These are phyloP conservation scores for Schizopygopsis pylzovi DNA, from an alignment of 2,797 vertebrate genomes.

Conservation along the genomic window DNA sequence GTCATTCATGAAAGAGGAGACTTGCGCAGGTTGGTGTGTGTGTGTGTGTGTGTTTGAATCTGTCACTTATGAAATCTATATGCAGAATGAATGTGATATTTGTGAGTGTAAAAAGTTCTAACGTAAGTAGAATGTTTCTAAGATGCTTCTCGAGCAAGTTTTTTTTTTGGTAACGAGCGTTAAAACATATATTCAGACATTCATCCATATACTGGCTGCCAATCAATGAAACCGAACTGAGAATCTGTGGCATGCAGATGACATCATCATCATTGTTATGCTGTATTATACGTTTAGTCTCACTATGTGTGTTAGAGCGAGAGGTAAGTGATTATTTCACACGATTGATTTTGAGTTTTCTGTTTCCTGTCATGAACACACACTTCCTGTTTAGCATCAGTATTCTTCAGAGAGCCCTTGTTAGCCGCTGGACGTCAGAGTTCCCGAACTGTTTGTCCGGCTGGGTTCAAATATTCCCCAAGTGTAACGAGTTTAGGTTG, in stretches of 20 bases:
- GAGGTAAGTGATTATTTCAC: slow-evolving; percentile 1
- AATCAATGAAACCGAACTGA: slow-evolving; percentile 11
- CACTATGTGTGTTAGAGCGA: slow-evolving; percentile 4
- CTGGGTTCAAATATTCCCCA: slow-evolving; percentile 21
- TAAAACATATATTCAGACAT: slow-evolving; percentile 36
- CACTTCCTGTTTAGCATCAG: slow-evolving; percentile 36
- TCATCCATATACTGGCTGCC: slow-evolving; percentile 26
- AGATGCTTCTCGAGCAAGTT: not conserved
- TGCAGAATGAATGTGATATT: slow-evolving; percentile 26
- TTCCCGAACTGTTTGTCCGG: not conserved
- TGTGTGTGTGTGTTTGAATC: not conserved
- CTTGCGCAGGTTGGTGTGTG: not conserved
- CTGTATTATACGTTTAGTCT: slow-evolving; percentile 14
- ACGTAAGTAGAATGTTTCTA: slow-evolving; percentile 11
- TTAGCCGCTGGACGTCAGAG: not conserved
- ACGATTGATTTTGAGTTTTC: slow-evolving; percentile 23
- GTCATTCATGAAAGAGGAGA: slow-evolving; percentile 8
- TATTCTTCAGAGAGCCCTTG: slow-evolving; percentile 15
- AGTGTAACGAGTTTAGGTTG: slow-evolving; percentile 24
- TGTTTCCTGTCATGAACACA: slow-evolving; percentile 27
- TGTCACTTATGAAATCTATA: not conserved
- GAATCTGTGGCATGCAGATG: not conserved
- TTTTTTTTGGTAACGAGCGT: slow-evolving; percentile 24
- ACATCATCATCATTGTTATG: slow-evolving; percentile 2
- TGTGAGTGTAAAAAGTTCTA: slow-evolving; percentile 19